phyloP scores from a whole-genome alignment of 2,888 invertebrate genomes.

The Ichneumoninae sp. region DNA sequence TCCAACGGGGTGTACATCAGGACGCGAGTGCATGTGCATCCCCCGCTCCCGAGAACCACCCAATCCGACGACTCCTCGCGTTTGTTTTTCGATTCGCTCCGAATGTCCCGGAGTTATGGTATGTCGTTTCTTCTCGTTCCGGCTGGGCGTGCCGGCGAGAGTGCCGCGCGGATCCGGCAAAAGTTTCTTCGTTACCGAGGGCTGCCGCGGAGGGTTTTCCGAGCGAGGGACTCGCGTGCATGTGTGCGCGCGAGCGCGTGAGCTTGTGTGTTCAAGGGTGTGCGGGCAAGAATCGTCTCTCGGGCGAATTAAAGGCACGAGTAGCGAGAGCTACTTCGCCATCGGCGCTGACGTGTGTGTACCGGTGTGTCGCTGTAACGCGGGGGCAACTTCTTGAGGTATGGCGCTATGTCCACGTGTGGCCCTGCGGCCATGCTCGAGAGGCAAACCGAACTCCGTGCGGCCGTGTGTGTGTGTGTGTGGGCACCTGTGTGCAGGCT shows the following conservation, averaged over 20 bases:
- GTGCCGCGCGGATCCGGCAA: conserved; percentile 14
- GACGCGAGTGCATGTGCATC: not conserved
- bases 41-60: not conserved
- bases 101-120: conserved; percentile 45
- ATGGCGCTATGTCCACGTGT: conserved; percentile 11
- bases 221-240: conserved; percentile 1
- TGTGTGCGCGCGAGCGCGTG: not conserved
- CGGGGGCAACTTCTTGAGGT: conserved; percentile 28
- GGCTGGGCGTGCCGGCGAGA: conserved; percentile 20
- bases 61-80: not conserved
- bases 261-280: not conserved
- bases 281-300: conserved; percentile 29
- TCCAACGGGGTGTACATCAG: not conserved
- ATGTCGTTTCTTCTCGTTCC: conserved; percentile 40
- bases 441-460: not conserved
- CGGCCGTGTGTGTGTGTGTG: not conserved
- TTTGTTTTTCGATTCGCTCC: conserved; percentile 41
- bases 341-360: conserved; percentile 14
- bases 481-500: not conserved
- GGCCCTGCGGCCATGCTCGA: conserved; percentile 1
- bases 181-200: conserved; percentile 44
- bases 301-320: conserved; percentile 33
- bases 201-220: not conserved
- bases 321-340: conserved; percentile 24
- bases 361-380: conserved; percentile 11